phyloP scores from a whole-genome alignment of 2,888 invertebrate genomes.

The Tiliacea aurago region DNA sequence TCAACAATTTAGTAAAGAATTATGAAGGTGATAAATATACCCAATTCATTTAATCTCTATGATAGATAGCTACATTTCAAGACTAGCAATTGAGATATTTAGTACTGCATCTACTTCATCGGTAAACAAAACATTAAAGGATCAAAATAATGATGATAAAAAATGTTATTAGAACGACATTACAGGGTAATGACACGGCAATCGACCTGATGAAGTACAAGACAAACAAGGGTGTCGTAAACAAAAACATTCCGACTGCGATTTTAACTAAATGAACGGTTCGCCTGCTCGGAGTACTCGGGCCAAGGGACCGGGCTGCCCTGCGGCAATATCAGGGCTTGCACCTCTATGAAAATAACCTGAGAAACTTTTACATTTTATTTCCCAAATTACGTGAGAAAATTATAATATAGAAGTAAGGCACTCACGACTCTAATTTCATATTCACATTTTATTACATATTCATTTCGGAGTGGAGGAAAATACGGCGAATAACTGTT shows the following conservation, averaged over 20 bases:
- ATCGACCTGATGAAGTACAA: conserved; percentile 44
- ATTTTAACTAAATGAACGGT: conserved; percentile 58
- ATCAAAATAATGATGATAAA: conserved; percentile 8
- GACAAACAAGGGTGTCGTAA: conserved; percentile 54
- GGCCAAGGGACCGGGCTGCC: conserved; percentile 38
- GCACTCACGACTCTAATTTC: conserved; percentile 47
- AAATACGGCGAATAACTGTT: conserved; percentile 50
- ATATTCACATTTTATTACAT: conserved; percentile 56
- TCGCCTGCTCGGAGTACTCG: conserved; percentile 29
- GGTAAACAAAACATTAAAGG: neutral
- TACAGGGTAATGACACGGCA: conserved; percentile 42
- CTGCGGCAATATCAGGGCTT: conserved; percentile 52
- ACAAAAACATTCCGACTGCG: conserved; percentile 53
- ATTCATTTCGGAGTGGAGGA: conserved; percentile 43
- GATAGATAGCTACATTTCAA: no score
- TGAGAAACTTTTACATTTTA: conserved; percentile 6
- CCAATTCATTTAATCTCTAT: neutral
- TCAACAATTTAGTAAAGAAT: neutral
- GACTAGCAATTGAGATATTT: neutral
- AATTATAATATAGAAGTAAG: conserved; percentile 37
- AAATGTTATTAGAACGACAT: conserved; percentile 30
- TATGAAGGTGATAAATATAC: neutral
- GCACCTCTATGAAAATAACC: conserved; percentile 18
- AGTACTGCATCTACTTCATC: neutral
- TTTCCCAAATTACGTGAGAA: conserved; percentile 20